These are phyloP conservation scores for Hydraecia micacea DNA, from an alignment of 2,888 invertebrate genomes.

Conservation along the genomic window DNA sequence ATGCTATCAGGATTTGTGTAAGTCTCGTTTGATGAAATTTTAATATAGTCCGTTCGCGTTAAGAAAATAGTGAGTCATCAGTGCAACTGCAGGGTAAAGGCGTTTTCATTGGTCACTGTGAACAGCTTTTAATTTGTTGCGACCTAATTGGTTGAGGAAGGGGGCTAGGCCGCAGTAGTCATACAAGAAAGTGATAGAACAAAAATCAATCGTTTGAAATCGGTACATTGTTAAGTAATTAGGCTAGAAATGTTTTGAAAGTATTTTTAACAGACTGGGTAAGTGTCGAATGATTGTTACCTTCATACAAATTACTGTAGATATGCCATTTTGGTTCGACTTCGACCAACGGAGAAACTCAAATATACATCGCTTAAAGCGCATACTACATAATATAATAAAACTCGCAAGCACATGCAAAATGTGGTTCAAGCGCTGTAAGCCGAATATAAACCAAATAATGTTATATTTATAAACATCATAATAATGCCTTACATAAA, in stretches of 20 bases:
- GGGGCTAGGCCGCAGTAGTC: too few relatives aligned
- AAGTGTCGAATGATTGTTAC: conserved; percentile 30
- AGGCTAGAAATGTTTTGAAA: conserved; percentile 41
- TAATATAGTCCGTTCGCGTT: too few relatives aligned
- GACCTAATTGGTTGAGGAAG: too few relatives aligned
- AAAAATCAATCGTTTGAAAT: conserved; percentile 46
- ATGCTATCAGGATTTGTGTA: background rate
- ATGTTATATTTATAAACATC: too few relatives aligned
- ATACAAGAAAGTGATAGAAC: background rate
- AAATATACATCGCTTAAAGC: background rate
- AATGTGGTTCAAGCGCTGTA: background rate
- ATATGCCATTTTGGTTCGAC: conserved; percentile 1
- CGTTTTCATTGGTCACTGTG: too few relatives aligned
- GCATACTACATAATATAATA: background rate
- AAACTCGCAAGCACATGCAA: background rate
- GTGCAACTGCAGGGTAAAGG: too few relatives aligned
- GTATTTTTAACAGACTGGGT: conserved; percentile 48
- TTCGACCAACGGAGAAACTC: background rate
- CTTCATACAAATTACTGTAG: conserved; percentile 26
- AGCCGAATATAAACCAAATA: background rate
- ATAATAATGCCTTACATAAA: too few relatives aligned
- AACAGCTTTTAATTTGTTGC: too few relatives aligned
- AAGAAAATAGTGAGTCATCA: too few relatives aligned
- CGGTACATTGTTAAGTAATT: conserved; percentile 37
- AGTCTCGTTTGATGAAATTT: background rate